phyloP scores from a whole-genome alignment of 1,140 invertebrate species.

The Ceratina calcarata region DNA sequence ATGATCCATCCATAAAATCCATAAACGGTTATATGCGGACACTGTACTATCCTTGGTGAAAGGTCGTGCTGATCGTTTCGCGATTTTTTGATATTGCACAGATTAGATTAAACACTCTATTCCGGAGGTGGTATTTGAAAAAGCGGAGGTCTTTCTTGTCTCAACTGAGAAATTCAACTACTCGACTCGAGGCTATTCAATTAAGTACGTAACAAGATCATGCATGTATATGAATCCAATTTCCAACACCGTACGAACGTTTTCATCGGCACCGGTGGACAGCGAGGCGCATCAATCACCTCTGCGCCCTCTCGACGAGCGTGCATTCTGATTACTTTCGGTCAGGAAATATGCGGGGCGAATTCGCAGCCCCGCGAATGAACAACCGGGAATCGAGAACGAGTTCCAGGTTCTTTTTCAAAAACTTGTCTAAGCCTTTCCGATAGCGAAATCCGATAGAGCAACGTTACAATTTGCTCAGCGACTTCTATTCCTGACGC shows the following conservation, averaged over 20 bases:
- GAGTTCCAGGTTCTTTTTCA: not conserved
- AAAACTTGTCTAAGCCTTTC: not conserved
- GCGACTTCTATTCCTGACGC: not conserved
- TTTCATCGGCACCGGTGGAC: constrained; percentile 12
- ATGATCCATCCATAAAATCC: too few species aligned
- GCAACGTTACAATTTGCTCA: not conserved
- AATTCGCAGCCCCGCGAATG: not conserved
- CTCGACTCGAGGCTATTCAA: not conserved
- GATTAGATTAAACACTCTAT: too few species aligned
- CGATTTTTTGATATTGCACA: too few species aligned
- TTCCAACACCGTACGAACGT: not conserved
- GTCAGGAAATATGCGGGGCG: not conserved
- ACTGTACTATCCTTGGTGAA: too few species aligned
- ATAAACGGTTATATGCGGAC: too few species aligned
- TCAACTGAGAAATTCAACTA: too few species aligned
- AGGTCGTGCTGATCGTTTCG: too few species aligned
- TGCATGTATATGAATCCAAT: not conserved
- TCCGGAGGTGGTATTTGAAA: too few species aligned
- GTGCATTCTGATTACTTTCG: constrained; percentile 23
- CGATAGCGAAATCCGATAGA: not conserved
- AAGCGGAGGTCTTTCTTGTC: too few species aligned
- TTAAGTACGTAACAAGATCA: not conserved
- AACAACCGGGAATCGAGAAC: not conserved
- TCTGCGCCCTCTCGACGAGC: constrained; percentile 5
- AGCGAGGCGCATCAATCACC: constrained; percentile 9